A percentile compares a stretch with the other conserved stretches of the same genome.
Evolutionary conservation across 1,140 invertebrate species (phyloP).

Genomic region (Heliconius nattereri): DNA sequence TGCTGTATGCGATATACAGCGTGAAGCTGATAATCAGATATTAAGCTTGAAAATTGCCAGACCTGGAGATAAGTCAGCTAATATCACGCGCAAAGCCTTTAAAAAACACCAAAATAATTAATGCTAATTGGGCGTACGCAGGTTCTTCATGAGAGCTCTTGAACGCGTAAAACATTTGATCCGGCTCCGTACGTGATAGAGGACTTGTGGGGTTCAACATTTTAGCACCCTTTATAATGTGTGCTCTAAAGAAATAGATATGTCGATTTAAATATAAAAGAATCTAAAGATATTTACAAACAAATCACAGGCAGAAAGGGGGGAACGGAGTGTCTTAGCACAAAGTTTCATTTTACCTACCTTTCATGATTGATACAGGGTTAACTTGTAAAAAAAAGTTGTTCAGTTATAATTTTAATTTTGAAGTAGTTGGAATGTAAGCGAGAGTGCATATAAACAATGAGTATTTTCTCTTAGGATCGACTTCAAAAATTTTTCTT

Average conservation of each 20-base stretch:
- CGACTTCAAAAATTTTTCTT: too few relatives aligned
- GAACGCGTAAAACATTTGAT: conserved; percentile 31
- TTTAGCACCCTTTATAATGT: neutral
- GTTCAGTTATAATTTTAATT: too few relatives aligned
- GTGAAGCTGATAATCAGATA: neutral
- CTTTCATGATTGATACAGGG: too few relatives aligned
- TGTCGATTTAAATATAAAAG: neutral
- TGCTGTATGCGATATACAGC: too few relatives aligned
- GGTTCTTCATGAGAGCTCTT: conserved; percentile 18
- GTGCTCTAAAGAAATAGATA: neutral
- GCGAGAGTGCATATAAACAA: too few relatives aligned
- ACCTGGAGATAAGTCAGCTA: conserved; percentile 2
- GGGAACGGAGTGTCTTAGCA: too few relatives aligned
- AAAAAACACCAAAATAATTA: conserved; percentile 18
- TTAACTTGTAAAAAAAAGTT: too few relatives aligned
- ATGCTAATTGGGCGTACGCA: conserved; percentile 28
- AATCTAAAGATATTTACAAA: neutral
- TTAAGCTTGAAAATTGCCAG: neutral
- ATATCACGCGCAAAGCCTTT: neutral
- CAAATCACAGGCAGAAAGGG: too few relatives aligned
- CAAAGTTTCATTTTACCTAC: too few relatives aligned
- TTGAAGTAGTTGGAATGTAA: too few relatives aligned
- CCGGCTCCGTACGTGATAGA: conserved; percentile 15
- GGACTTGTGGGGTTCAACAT: conserved; percentile 2
- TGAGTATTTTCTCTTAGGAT: too few relatives aligned